Base-by-base conservation (phyloP, 2,113 vertebrate species). In the Spea bombifrons region DNA sequence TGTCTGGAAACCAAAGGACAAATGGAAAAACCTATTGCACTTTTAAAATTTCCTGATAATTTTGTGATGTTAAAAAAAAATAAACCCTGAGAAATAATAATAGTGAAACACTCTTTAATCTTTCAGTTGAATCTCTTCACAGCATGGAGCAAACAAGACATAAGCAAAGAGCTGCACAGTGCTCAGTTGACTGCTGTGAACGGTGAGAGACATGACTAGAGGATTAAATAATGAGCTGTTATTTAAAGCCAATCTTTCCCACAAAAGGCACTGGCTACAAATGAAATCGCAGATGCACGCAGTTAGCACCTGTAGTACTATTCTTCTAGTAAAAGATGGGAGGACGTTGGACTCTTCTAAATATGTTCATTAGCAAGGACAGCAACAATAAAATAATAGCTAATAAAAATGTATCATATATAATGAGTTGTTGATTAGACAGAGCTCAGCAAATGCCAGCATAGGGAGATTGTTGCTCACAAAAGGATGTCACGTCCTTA, bases 101-200 rank as follows among this genome's bases (percentile, higher is more conserved):
- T 17, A 69, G 45, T 49, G 50, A 76, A 44, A 69, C 5, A 61
- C 44, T 68, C 43, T 68, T 64, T 72, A 66, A 78, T 78, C 57
- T 69, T 64, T 78, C 59, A 65, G 55, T 4, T 78, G 59, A 30
- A 16, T 78, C 69, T 65, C 76, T 78, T 71, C 76, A 8, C 76
- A 72, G 76, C 59, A 55, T 52, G 76, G 47, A 30, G 4, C 69
- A 80, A 46, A 73, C 49, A 73, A 59, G 71, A 80, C 61, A 73
- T 66, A 73, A 67, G 76, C 70, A 73, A 8, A 66, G 67, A 73
- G 70, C 59, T 55, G 47, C 49, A 66, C 49, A 80, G 63, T 48
- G 61, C 63, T 59, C 50, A 73, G 55, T 12, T 80, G 61, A 73
- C 77, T 73, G 71, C 63, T 80, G 77, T 49, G 77, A 80, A 73